These are phyloP conservation scores for Muntiacus reevesi DNA, from an alignment of 2,113 vertebrate species.

Conservation along the genomic window DNA sequence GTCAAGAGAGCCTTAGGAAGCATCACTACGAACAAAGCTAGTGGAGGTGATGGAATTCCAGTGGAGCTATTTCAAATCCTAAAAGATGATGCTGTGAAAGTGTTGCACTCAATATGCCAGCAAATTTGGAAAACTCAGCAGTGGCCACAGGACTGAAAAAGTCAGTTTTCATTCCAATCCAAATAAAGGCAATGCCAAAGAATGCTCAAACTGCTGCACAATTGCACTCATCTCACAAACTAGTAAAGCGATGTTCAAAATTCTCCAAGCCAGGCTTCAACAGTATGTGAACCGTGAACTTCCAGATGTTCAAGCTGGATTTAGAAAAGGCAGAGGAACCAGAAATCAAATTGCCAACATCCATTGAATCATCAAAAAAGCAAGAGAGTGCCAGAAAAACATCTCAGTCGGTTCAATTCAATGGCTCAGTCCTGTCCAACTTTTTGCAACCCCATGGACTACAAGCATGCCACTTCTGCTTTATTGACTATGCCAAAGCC, in stretches of 20 bases:
- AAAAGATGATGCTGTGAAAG: neutral
- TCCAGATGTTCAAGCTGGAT: neutral
- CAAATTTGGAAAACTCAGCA: neutral
- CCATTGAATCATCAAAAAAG: neutral
- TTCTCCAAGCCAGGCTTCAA: neutral
- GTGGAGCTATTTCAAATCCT: neutral
- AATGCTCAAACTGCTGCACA: neutral
- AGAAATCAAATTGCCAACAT: neutral
- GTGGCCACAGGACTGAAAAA: neutral
- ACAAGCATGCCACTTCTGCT: neutral
- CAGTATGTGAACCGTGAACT: neutral
- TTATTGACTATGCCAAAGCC: neutral
- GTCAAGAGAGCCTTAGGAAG: neutral
- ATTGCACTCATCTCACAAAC: neutral
- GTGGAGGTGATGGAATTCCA: neutral
- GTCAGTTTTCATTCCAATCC: neutral
- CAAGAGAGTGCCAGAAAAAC: neutral
- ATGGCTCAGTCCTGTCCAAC: neutral
- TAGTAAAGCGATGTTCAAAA: neutral
- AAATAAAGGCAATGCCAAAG: neutral
- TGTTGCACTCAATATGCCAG: neutral
- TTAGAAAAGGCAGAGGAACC: neutral
- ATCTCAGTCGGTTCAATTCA: neutral
- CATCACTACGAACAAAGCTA: neutral
- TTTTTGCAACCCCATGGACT: neutral